Evolutionary conservation across 2,797 vertebrate genomes (phyloP).

Genomic region (Morus bassanus): DNA sequence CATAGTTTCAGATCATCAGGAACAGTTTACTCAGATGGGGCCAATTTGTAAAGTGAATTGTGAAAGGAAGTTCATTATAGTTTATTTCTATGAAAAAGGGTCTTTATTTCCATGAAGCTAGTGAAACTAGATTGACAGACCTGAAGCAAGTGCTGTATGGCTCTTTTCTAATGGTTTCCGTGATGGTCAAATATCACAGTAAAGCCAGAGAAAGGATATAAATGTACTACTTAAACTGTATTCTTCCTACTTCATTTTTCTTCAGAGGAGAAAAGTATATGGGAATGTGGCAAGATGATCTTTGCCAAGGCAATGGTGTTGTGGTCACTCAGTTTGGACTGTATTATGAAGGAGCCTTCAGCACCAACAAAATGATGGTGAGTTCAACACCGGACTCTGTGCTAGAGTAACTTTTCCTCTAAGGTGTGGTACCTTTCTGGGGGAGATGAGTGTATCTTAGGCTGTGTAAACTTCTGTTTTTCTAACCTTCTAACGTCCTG

Average conservation of each 20-base stretch:
- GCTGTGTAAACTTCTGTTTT: neutral
- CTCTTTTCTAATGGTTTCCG: neutral
- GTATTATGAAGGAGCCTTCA: conserved; percentile 95
- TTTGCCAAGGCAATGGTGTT: conserved; percentile 89
- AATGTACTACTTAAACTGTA: neutral
- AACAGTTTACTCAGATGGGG: neutral
- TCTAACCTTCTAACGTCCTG: neutral
- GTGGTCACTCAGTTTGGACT: conserved; percentile 98
- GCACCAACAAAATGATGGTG: conserved; percentile 95
- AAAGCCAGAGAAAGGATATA: neutral
- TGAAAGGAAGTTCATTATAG: neutral
- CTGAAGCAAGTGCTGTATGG: neutral
- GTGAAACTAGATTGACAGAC: neutral
- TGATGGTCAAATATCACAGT: neutral
- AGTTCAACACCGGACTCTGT: conserved; percentile 39
- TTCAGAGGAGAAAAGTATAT: conserved; percentile 96
- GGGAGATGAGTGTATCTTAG: neutral
- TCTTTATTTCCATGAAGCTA: neutral
- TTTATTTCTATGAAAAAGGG: neutral
- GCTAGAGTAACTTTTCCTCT: neutral
- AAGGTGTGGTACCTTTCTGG: neutral
- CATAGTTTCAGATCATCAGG: neutral
- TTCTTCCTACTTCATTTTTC: neutral
- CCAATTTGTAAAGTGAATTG: neutral
- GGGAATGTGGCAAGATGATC: conserved; percentile 96